Base-by-base conservation (phyloP, 1,140 invertebrate genomes). In the Drosophila quadrilineata region DNA sequence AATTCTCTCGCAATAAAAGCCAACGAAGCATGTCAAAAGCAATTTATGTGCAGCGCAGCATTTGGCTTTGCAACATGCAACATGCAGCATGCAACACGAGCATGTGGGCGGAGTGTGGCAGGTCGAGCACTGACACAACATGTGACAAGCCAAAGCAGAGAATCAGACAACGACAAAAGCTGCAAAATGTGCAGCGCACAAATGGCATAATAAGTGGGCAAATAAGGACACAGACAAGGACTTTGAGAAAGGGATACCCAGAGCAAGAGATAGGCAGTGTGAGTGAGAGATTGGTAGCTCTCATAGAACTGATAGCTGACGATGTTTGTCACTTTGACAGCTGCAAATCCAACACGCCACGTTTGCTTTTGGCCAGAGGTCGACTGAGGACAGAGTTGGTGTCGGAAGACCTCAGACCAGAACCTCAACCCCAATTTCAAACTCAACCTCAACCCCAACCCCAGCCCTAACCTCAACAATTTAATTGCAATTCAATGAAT, bases 21-120 rank as follows among this genome's bases (percentile, higher is more conserved):
- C 79, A 84, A 84, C 77, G 77, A 50, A 84, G 79, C 77, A 74
- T 84, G 77, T 74, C 79, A 85, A 63, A 85, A 77, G 77, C 79
- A 84, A 84, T 84, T 85, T 85, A 85, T 79, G 66, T 84, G 65
- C 40, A 59, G 56, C 66, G 21, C 41, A 36, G 31, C 41, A 49
- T 28, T 26, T 43, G 22, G 26, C 6, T 24, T 28, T n/a, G 8
- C 14, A 35, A 33, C 36, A 36, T 56, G 40, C 33, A 29, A 31
- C 76, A 82, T 36, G 50, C 31, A 58, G 19, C 45, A 16, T 24
- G n/a, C n/a, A n/a, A 8, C 6, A 21, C 10, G 28, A 3, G 21
- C 6, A 45, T 8, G 24, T 3, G 6, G 2, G 2, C n/a, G 6
- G 24, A 14, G 9, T 35, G 28, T 14, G 38, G 24, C 52, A 60